Base-by-base conservation (phyloP, 1,140 invertebrate genomes). In the Kradibia gibbosae region DNA sequence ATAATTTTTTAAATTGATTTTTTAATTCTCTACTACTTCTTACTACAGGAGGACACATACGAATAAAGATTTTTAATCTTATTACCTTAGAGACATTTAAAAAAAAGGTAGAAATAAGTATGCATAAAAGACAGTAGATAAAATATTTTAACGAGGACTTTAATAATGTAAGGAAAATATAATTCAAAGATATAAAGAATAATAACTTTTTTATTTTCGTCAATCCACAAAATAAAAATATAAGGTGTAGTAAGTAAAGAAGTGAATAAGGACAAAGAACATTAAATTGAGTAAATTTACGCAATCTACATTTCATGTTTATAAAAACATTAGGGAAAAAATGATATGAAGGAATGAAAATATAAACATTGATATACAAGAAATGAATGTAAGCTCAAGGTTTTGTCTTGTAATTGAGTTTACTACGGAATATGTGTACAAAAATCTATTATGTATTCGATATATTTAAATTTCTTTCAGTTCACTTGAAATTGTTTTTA, bases 91-190 rank as follows among this genome's bases (percentile, higher is more conserved):
- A n/a, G n/a, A n/a, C n/a, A n/a, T n/a, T n/a, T n/a, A n/a, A n/a
- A n/a, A n/a, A 17, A 65, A 39, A 77, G 65, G 15, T 78, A 67
- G n/a, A 34, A 28, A 77, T 17, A 31, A 67, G 8, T 10, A n/a
- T 34, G 25, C 62, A 45, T 31, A 48, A 45, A 25, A 45, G 17
- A 76, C 67, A 39, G 34, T 3, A 53, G n/a, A 45, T 70, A 53
- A 39, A 67, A 67, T 67, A 53, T 57, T 78, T 67, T 78, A 78
- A 78, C 31, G 31, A 78, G 62, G 28, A n/a, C 7, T n/a, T n/a
- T 1, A 8, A n/a, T 50, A 36, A 48, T 53, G 31, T 67, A 45
- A 45, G 13, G 42, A 13, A 45, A 45, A 45, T 45, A 45, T 8
- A 5, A 45, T 45, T 13, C 13, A 45, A 13, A 45, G 5, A 8